phyloP scores from a whole-genome alignment of 2,113 vertebrate species.

The Ascaphus truei region DNA sequence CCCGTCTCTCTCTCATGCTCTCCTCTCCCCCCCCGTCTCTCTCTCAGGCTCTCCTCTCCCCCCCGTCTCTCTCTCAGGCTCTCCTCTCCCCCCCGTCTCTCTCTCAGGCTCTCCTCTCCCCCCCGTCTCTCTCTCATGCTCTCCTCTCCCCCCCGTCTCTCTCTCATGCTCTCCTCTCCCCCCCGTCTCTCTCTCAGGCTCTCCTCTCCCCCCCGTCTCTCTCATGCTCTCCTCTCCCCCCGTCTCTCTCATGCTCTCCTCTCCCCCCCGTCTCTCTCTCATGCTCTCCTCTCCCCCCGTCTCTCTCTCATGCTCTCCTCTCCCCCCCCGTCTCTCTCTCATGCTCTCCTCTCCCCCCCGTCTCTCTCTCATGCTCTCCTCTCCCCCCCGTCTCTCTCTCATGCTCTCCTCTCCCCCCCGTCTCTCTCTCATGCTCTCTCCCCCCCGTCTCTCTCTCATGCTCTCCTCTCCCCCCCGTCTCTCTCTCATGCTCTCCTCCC shows the following conservation, averaged over 20 bases:
- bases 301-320: slow-evolving; percentile 55
- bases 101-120: too few species aligned
- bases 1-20: background rate
- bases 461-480: background rate
- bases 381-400: slow-evolving; percentile 41
- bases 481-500: too few species aligned
- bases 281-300: background rate
- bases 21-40: background rate
- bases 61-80: background rate
- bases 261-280: background rate
- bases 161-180: slow-evolving; percentile 63
- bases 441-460: background rate
- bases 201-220: background rate
- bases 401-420: background rate
- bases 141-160: background rate
- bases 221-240: background rate
- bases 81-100: background rate
- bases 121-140: background rate
- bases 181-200: slow-evolving; percentile 61
- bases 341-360: background rate
- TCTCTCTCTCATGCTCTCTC: too few species aligned
- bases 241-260: too few species aligned
- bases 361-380: slow-evolving; percentile 55
- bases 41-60: slow-evolving; percentile 57
- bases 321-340: slow-evolving; percentile 41